Conservation (phyloP, 1,140 invertebrate genomes). For the Brachionus manjavacas region DNA sequence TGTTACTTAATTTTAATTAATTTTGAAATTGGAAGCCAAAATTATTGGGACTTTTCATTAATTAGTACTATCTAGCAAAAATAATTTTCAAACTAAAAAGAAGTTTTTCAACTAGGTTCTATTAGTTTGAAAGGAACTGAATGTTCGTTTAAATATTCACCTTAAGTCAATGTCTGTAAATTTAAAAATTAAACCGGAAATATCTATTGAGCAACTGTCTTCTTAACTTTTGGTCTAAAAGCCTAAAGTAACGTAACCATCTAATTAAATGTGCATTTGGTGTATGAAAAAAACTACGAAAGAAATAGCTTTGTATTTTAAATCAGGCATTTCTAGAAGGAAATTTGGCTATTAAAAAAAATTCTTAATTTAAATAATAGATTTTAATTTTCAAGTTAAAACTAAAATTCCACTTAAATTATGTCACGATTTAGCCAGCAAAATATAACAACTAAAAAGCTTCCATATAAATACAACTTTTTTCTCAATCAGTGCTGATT, state of each 20-base stretch:
- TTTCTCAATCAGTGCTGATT: neutral
- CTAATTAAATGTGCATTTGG: slow-evolving; percentile 10
- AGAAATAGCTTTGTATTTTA: neutral
- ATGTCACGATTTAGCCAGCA: neutral
- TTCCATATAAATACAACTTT: neutral
- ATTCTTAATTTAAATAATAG: neutral
- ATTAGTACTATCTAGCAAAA: no score
- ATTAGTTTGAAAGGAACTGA: no score
- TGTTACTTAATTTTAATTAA: neutral
- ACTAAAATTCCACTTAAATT: neutral
- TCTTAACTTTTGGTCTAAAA: neutral
- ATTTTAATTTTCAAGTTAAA: neutral
- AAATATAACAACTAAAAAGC: neutral
- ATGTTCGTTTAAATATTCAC: neutral
- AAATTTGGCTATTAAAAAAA: neutral
- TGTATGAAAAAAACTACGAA: neutral
- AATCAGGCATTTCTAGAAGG: neutral
- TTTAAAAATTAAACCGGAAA: neutral
- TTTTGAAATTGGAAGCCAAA: neutral
- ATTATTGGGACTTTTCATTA: neutral
- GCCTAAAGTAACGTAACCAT: neutral
- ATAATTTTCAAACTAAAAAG: no score
- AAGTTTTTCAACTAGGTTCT: no score
- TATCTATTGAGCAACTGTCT: neutral
- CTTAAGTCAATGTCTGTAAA: neutral